These are phyloP conservation scores for Lamprotornis superbus DNA, from an alignment of 2,113 vertebrate genomes.

Conservation along the genomic window DNA sequence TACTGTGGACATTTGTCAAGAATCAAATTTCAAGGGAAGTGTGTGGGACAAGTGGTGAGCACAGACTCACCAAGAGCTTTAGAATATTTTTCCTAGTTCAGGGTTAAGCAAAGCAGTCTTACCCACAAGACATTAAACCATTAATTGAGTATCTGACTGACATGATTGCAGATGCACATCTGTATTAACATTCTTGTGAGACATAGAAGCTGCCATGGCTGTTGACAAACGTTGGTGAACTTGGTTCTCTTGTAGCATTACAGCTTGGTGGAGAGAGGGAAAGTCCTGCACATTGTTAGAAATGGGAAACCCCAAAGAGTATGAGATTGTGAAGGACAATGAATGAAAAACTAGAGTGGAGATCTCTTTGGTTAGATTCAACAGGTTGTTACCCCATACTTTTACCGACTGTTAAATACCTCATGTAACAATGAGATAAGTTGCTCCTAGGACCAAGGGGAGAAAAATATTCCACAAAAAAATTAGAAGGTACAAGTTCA, in stretches of 20 bases:
- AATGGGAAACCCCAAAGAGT: neutral
- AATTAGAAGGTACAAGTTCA: neutral
- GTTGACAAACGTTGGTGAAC: neutral
- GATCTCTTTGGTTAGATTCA: neutral
- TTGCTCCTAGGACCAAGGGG: neutral
- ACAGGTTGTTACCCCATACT: accelerated
- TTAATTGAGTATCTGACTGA: neutral
- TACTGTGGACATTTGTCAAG: neutral
- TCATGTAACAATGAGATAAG: neutral
- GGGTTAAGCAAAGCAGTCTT: neutral
- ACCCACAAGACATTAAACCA: neutral
- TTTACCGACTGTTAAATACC: neutral
- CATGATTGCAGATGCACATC: neutral
- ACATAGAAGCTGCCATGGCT: neutral
- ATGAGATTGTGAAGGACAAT: neutral
- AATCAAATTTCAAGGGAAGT: neutral
- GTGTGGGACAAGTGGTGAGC: neutral
- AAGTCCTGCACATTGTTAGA: neutral
- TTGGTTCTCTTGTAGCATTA: neutral
- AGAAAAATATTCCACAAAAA: neutral
- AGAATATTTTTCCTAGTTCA: neutral
- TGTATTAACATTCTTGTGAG: neutral
- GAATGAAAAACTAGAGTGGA: neutral
- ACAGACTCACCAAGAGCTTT: neutral
- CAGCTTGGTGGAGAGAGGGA: neutral